Conservation (phyloP, 2,113 vertebrate species). For the Solea senegalensis region DNA sequence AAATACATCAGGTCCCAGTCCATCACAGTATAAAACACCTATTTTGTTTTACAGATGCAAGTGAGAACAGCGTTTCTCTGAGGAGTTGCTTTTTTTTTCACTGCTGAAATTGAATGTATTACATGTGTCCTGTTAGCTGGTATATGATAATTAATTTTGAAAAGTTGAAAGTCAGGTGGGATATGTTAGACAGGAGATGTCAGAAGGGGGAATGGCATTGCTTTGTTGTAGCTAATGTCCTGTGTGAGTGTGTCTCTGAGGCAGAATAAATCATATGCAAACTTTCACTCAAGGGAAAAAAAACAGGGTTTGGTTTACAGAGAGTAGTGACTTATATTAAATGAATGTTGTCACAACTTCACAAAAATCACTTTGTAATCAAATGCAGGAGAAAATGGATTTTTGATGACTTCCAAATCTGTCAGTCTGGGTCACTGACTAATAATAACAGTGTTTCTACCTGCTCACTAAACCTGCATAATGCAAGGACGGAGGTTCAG, state of each 20-base stretch:
- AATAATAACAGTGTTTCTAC: no score
- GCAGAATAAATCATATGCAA: conserved; percentile 43
- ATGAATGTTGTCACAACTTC: conserved; percentile 8
- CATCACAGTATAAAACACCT: conserved; percentile 6
- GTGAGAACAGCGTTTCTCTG: conserved; percentile 28
- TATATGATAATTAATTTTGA: conserved; percentile 53
- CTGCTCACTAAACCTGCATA: no score
- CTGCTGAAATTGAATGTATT: conserved; percentile 43
- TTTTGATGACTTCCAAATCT: no score
- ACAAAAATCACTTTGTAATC: conserved; percentile 17
- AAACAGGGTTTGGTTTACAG: conserved; percentile 20
- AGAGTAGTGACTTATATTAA: conserved; percentile 23
- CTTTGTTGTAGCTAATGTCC: conserved; percentile 63
- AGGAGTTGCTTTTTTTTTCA: conserved; percentile 6
- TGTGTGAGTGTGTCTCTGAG: conserved; percentile 52
- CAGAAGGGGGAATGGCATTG: conserved; percentile 56
- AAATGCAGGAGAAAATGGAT: neutral
- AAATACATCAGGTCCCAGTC: neutral
- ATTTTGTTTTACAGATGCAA: conserved; percentile 5
- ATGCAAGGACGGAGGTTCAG: no score
- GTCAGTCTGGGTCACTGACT: no score
- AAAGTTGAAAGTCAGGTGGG: conserved; percentile 63
- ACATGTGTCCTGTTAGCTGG: conserved; percentile 34
- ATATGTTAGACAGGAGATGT: conserved; percentile 49
- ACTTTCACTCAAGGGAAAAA: conserved; percentile 54